These are phyloP conservation scores for Troilus luridus DNA, from an alignment of 2,888 invertebrate genomes.

Conservation along the genomic window DNA sequence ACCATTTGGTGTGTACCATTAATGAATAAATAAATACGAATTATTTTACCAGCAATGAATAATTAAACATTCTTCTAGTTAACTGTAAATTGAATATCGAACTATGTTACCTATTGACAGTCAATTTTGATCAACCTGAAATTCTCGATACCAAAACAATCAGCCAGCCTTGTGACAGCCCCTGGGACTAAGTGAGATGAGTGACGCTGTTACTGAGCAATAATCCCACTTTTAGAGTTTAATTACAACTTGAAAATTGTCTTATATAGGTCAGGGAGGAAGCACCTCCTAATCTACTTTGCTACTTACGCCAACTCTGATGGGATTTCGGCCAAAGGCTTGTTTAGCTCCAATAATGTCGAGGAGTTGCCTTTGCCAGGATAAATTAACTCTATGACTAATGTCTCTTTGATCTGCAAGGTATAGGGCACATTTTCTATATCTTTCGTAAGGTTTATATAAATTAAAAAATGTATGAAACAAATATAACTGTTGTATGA, in stretches of 20 bases:
- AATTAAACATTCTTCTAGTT: too few species aligned
- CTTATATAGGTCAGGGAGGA: conserved; percentile 21
- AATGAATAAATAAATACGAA: too few species aligned
- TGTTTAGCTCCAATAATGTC: conserved; percentile 34
- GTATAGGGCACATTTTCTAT: background rate
- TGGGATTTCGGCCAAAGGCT: background rate
- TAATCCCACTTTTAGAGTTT: conserved; percentile 35
- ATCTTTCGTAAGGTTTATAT: background rate
- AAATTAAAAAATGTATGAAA: too few species aligned
- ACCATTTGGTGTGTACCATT: too few species aligned
- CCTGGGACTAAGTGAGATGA: background rate
- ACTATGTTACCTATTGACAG: too few species aligned
- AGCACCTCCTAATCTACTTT: conserved; percentile 37
- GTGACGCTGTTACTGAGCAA: conserved; percentile 5
- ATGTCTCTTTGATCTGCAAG: background rate
- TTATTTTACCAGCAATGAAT: too few species aligned
- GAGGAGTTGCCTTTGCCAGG: background rate
- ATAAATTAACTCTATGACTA: background rate
- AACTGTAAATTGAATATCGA: too few species aligned
- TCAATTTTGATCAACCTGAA: background rate
- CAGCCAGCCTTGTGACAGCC: background rate
- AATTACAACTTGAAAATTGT: conserved; percentile 46
- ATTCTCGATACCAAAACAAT: background rate
- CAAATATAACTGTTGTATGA: too few species aligned
- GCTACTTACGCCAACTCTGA: conserved; percentile 36